Percentiles rank a stretch among this genome's conserved stretches.
These are phyloP conservation scores for Melieria omissa DNA, from an alignment of 2,888 invertebrate species.

Conservation along the genomic window DNA sequence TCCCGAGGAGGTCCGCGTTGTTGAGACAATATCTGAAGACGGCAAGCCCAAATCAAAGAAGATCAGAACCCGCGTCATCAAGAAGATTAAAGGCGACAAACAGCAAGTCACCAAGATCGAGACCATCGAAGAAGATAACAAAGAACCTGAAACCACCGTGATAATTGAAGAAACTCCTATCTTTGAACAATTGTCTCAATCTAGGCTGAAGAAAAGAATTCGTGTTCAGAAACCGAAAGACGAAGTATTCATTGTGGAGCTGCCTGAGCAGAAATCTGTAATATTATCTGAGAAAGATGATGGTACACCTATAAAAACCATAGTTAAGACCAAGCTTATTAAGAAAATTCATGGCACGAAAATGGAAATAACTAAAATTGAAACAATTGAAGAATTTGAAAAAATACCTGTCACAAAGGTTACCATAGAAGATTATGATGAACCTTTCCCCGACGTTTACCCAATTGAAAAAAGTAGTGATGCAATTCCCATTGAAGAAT, in stretches of 20 bases:
- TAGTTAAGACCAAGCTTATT: constrained; percentile 67
- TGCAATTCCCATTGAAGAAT: constrained; percentile 59
- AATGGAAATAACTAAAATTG: constrained; percentile 66
- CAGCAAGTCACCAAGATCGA: constrained; percentile 46
- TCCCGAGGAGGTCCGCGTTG: constrained; percentile 37
- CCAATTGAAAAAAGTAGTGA: constrained; percentile 65
- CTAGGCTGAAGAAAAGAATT: constrained; percentile 53
- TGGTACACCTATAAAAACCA: constrained; percentile 62
- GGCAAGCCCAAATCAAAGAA: constrained; percentile 36
- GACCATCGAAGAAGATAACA: constrained; percentile 41
- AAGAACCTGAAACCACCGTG: constrained; percentile 39
- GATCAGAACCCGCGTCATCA: constrained; percentile 39
- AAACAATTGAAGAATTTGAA: constrained; percentile 66
- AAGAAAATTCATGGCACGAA: constrained; percentile 66
- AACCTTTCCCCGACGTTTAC: constrained; percentile 62
- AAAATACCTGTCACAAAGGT: constrained; percentile 64
- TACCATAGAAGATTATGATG: constrained; percentile 54
- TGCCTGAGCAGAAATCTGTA: constrained; percentile 62
- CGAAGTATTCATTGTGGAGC: constrained; percentile 57
- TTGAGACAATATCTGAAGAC: constrained; percentile 39
- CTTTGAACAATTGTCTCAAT: constrained; percentile 32
- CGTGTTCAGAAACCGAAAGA: constrained; percentile 56
- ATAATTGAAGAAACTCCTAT: constrained; percentile 38
- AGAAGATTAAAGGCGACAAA: constrained; percentile 39
- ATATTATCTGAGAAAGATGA: constrained; percentile 64